phyloP scores from a whole-genome alignment of 1,140 invertebrate species.

The Eupristina koningsbergeri region DNA sequence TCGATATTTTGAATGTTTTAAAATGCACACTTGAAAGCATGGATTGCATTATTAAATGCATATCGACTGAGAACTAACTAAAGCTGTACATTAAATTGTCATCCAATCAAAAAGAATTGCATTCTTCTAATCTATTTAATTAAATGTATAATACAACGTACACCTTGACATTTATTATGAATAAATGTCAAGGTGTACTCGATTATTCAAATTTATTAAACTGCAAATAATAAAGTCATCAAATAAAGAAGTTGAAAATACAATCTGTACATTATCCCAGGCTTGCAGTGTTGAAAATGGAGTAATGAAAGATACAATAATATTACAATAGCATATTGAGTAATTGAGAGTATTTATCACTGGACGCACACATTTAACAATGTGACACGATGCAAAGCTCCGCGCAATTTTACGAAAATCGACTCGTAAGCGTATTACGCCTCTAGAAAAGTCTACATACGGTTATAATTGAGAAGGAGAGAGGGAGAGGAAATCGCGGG shows the following conservation, averaged over 20 bases:
- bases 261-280: background rate
- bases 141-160: background rate
- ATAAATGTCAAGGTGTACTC: background rate
- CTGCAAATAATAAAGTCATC: background rate
- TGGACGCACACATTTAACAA: background rate
- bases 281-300: background rate
- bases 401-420: conserved; percentile 10
- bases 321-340: conserved; percentile 25
- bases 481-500: background rate
- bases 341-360: conserved; percentile 34
- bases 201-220: background rate
- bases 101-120: no score
- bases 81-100: background rate
- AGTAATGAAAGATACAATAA: conserved; percentile 4
- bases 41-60: background rate
- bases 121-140: no score
- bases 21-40: no score
- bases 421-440: background rate
- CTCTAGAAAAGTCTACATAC: conserved; percentile 24
- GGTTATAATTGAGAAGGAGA: conserved; percentile 34
- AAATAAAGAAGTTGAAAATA: background rate
- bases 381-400: background rate
- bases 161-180: background rate
- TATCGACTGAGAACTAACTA: background rate
- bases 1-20: no score